Evolutionary conservation across 53 echinoderm and acorn worm species (phyloP).

Genomic region (Stichopus horrens): DNA sequence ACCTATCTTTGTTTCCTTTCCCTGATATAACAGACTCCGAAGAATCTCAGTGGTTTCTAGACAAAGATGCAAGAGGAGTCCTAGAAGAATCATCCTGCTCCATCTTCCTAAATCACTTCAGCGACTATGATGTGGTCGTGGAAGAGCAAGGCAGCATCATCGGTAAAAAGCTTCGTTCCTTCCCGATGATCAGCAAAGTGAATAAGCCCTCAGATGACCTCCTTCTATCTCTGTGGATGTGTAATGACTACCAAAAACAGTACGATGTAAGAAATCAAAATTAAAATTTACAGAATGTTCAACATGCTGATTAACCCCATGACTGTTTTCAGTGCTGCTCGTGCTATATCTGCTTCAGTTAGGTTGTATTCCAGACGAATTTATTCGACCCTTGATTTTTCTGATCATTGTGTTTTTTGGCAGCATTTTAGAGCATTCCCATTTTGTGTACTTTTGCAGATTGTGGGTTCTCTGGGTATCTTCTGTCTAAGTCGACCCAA

Average conservation of each 20-base stretch:
- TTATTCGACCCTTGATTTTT: too few relatives aligned
- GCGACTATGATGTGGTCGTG: conserved; percentile 14
- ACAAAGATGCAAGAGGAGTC: conserved; percentile 10
- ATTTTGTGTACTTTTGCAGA: too few relatives aligned
- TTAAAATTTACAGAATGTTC: too few relatives aligned
- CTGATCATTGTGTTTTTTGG: too few relatives aligned
- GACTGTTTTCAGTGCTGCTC: too few relatives aligned
- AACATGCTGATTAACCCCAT: too few relatives aligned
- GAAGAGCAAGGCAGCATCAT: background rate
- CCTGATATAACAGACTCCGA: background rate
- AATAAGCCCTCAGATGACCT: background rate
- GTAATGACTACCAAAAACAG: background rate
- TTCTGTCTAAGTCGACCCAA: too few relatives aligned
- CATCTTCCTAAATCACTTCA: conserved; percentile 9
- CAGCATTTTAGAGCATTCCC: too few relatives aligned
- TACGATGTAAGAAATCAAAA: conserved; percentile 12
- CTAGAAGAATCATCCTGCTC: background rate
- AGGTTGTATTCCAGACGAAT: too few relatives aligned
- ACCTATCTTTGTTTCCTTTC: background rate
- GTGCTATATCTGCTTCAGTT: too few relatives aligned
- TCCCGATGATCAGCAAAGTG: conserved; percentile 4
- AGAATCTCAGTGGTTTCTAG: background rate
- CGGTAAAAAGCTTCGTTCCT: conserved; percentile 26
- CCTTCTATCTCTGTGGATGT: conserved; percentile 33
- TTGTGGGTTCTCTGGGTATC: too few relatives aligned